Evolutionary conservation across 2,888 invertebrate genomes (phyloP).

Genomic region (Axea sp.): DNA sequence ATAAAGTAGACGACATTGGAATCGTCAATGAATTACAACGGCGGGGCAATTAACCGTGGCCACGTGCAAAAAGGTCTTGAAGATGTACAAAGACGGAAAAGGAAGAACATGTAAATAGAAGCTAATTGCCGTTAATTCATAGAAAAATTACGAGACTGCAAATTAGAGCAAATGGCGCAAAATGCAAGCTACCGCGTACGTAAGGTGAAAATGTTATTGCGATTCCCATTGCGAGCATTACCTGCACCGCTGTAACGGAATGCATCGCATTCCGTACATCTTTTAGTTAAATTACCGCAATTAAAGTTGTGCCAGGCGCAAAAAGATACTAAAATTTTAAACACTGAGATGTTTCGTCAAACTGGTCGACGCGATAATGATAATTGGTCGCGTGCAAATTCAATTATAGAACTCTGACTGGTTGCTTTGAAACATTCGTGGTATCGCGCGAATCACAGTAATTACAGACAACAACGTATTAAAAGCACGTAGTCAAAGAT

Average conservation of each 20-base stretch:
- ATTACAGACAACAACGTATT: no score
- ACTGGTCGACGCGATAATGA: no score
- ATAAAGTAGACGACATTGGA: conserved; percentile 20
- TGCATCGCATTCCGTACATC: conserved; percentile 33
- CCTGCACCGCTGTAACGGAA: conserved; percentile 4
- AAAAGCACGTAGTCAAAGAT: conserved; percentile 32
- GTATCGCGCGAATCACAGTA: no score
- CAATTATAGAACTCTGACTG: conserved; percentile 34
- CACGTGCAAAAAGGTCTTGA: conserved; percentile 4
- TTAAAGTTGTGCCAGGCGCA: conserved; percentile 7
- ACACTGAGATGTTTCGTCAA: no score
- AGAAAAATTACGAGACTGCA: conserved; percentile 53
- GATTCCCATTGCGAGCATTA: conserved; percentile 35
- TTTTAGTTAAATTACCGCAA: conserved; percentile 27
- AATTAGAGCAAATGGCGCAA: conserved; percentile 48
- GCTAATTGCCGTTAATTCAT: conserved; percentile 58
- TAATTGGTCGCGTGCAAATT: conserved; percentile 16
- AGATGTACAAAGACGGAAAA: conserved; percentile 27
- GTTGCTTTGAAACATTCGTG: no score
- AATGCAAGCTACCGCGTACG: conserved; percentile 19
- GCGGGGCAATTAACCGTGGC: conserved; percentile 34
- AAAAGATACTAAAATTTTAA: no score
- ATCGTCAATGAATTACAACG: conserved; percentile 23
- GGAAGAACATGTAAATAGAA: conserved; percentile 47
- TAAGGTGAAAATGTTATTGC: conserved; percentile 52